A percentile compares a stretch with the other conserved stretches of the same genome.
Conservation (phyloP, 2,888 invertebrate species). For the Himalopsyche japonica region DNA sequence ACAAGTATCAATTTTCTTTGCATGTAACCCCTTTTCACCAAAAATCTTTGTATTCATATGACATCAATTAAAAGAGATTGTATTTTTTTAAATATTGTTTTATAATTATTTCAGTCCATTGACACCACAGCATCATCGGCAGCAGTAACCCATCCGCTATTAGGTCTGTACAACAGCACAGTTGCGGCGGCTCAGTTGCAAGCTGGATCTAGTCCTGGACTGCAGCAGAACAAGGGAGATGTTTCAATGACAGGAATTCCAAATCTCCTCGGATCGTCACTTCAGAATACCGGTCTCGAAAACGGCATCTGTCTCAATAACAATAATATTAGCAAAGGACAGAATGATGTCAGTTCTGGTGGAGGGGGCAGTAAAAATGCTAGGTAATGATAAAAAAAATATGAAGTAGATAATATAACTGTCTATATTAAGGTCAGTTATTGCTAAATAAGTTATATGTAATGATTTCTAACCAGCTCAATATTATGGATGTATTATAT, state of each 20-base stretch:
- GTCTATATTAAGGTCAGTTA: too few species aligned
- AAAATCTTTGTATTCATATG: too few species aligned
- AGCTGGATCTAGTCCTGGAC: conserved; percentile 51
- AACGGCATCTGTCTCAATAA: conserved; percentile 50
- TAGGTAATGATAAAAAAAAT: conserved; percentile 44
- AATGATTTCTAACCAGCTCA: too few species aligned
- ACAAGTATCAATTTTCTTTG: too few species aligned
- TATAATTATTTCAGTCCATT: conserved; percentile 52
- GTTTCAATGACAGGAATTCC: conserved; percentile 48
- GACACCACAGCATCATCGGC: conserved; percentile 65
- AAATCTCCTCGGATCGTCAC: conserved; percentile 16
- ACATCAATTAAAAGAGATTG: background rate
- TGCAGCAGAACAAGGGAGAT: conserved; percentile 49
- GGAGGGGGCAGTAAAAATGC: conserved; percentile 59
- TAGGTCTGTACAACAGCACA: conserved; percentile 57
- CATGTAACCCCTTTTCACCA: too few species aligned
- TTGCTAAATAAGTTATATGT: too few species aligned
- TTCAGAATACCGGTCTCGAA: conserved; percentile 48
- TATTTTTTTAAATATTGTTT: background rate
- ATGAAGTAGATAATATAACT: too few species aligned
- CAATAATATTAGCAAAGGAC: conserved; percentile 47
- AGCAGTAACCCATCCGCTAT: conserved; percentile 55
- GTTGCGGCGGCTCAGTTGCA: conserved; percentile 50
- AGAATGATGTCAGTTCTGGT: background rate
- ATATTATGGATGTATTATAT: too few species aligned